Evolutionary conservation across 2,888 invertebrate genomes (phyloP).

Genomic region (Orchesella flavescens): DNA sequence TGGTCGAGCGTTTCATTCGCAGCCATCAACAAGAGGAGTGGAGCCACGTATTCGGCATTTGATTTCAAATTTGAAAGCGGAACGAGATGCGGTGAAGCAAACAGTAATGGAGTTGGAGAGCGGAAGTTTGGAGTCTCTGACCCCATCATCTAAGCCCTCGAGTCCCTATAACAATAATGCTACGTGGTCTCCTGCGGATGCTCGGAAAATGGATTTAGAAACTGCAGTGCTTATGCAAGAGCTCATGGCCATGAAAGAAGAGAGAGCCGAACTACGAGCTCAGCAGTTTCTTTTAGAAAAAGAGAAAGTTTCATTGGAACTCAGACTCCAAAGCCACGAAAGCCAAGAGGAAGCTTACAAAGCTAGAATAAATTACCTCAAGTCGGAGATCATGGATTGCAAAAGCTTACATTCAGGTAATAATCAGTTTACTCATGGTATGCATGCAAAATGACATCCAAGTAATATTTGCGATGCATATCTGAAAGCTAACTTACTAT

Average conservation of each 20-base stretch:
- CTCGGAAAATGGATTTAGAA: constrained; percentile 86
- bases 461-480: too few relatives aligned
- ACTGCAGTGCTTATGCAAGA: constrained; percentile 92
- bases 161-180: constrained; percentile 69
- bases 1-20: neutral
- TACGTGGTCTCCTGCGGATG: constrained; percentile 77
- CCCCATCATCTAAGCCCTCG: constrained; percentile 74
- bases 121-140: constrained; percentile 74
- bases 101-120: constrained; percentile 78
- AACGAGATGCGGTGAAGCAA: constrained; percentile 82
- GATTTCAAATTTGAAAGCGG: constrained; percentile 85
- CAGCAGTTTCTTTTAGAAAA: constrained; percentile 80
- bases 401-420: constrained; percentile 74
- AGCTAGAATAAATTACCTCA: constrained; percentile 82
- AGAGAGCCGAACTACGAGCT: constrained; percentile 83
- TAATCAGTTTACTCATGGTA: neutral
- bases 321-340: constrained; percentile 79
- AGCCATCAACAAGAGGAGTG: neutral
- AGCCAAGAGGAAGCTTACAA: constrained; percentile 80
- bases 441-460: too few relatives aligned
- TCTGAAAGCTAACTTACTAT: too few relatives aligned
- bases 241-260: constrained; percentile 85
- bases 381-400: constrained; percentile 79
- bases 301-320: constrained; percentile 79
- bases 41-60: constrained; percentile 85